phyloP scores from a whole-genome alignment of 2,888 invertebrate genomes.

The Tryphoninae sp. region DNA sequence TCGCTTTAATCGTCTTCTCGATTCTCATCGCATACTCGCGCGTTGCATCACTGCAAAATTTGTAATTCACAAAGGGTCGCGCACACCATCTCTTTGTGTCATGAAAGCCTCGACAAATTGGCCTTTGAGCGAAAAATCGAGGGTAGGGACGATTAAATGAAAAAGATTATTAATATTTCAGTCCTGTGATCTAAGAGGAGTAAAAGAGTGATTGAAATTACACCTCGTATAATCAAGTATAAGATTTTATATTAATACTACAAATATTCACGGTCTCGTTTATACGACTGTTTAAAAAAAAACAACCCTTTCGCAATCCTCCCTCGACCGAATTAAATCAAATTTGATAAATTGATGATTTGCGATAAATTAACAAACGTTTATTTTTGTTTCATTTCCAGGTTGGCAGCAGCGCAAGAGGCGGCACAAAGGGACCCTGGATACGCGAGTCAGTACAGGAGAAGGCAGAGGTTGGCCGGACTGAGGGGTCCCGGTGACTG shows the following conservation, averaged over 20 bases:
- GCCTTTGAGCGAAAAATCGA: slow-evolving; percentile 39
- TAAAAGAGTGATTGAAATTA: not conserved
- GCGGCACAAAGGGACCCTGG: slow-evolving; percentile 85
- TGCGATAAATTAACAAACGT: not conserved
- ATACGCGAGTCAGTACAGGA: slow-evolving; percentile 81
- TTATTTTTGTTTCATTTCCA: slow-evolving; percentile 78
- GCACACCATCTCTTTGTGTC: not conserved
- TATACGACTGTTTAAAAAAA: not conserved
- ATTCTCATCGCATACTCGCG: slow-evolving; percentile 29
- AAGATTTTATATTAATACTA: too few species aligned
- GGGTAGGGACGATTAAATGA: slow-evolving; percentile 18
- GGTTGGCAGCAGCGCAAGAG: slow-evolving; percentile 98
- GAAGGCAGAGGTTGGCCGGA: slow-evolving; percentile 80
- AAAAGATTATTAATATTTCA: slow-evolving; percentile 30
- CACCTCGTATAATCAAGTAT: not conserved
- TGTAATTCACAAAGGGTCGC: slow-evolving; percentile 58
- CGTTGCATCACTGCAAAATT: slow-evolving; percentile 43
- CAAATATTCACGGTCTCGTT: too few species aligned
- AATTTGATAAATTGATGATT: too few species aligned
- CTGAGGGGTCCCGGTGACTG: slow-evolving; percentile 81
- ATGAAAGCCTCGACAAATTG: slow-evolving; percentile 40
- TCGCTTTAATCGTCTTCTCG: slow-evolving; percentile 45
- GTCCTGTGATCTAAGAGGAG: not conserved
- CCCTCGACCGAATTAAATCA: not conserved
- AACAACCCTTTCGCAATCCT: not conserved